Conservation (phyloP, 2,797 vertebrate species). For the Pitangus sulphuratus region DNA sequence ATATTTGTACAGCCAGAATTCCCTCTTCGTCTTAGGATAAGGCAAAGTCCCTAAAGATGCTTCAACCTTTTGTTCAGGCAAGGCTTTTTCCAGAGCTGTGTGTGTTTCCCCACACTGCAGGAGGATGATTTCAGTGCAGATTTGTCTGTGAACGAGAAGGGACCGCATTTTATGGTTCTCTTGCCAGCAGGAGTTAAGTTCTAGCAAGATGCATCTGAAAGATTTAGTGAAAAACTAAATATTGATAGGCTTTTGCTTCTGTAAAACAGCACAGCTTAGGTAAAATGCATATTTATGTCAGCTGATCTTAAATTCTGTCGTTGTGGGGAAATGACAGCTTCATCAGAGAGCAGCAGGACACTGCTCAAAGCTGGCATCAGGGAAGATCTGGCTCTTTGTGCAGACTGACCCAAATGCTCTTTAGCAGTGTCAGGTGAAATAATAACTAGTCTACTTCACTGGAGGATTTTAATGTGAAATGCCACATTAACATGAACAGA, state of each 20-base stretch:
- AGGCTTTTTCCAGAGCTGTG: background rate
- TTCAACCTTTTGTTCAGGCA: background rate
- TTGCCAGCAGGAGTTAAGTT: background rate
- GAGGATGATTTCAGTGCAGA: background rate
- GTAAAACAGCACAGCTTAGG: background rate
- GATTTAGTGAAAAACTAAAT: background rate
- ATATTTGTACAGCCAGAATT: background rate
- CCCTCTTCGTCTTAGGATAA: background rate
- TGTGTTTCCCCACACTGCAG: background rate
- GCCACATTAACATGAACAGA: background rate
- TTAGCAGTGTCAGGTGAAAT: slow-evolving; percentile 21
- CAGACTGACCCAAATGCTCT: slow-evolving; percentile 20
- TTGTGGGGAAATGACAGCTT: background rate
- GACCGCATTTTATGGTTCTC: background rate
- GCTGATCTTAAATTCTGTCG: background rate
- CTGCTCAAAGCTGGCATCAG: background rate
- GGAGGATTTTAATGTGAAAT: background rate
- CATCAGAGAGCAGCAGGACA: background rate
- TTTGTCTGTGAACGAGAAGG: background rate
- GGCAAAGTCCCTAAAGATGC: background rate
- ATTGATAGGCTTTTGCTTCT: background rate
- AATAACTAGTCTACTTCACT: background rate
- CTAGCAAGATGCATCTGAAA: background rate
- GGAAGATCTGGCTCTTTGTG: background rate
- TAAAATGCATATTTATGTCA: background rate